These are phyloP conservation scores for Salvelinus sp. DNA, from an alignment of 2,113 vertebrate species.

Conservation along the genomic window DNA sequence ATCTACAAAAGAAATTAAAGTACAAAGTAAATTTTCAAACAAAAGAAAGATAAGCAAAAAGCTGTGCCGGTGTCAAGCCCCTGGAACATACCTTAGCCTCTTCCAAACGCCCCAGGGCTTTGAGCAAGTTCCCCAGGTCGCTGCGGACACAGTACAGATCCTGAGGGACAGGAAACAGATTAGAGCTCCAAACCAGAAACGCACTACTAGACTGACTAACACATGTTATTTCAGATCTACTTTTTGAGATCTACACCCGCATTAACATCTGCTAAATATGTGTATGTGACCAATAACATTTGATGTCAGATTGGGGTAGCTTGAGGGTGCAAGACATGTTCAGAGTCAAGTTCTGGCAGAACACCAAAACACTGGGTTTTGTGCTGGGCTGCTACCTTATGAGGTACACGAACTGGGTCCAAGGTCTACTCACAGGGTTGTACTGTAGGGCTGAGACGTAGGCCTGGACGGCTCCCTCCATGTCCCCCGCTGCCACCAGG, in stretches of 20 bases:
- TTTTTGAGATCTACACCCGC: no score
- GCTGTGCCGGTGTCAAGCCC: constrained; percentile 33
- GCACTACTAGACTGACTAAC: no score
- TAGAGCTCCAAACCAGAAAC: background rate
- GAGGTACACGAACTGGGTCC: no score
- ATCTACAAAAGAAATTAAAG: constrained; percentile 4
- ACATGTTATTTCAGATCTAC: no score
- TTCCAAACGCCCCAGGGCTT: constrained; percentile 99
- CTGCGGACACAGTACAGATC: constrained; percentile 99
- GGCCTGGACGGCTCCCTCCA: constrained; percentile 98
- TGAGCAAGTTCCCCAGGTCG: constrained; percentile 99
- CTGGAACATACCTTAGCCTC: constrained; percentile 97
- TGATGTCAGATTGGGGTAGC: background rate
- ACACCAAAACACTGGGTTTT: no score
- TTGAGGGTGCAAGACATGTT: no score
- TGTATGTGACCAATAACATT: no score
- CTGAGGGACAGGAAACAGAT: constrained; percentile 62
- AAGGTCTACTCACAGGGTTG: constrained; percentile 87
- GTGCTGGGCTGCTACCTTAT: no score
- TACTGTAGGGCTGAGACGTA: constrained; percentile 98
- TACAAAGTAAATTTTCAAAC: constrained; percentile 14
- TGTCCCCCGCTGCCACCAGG: constrained; percentile 95
- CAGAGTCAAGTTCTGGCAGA: no score
- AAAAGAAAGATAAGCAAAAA: constrained; percentile 21
- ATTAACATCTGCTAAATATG: no score